Evolutionary conservation across 1,140 invertebrate genomes (phyloP), one percentile per base, ranked within the genome.

Genomic region (Drosophila orena): DNA sequence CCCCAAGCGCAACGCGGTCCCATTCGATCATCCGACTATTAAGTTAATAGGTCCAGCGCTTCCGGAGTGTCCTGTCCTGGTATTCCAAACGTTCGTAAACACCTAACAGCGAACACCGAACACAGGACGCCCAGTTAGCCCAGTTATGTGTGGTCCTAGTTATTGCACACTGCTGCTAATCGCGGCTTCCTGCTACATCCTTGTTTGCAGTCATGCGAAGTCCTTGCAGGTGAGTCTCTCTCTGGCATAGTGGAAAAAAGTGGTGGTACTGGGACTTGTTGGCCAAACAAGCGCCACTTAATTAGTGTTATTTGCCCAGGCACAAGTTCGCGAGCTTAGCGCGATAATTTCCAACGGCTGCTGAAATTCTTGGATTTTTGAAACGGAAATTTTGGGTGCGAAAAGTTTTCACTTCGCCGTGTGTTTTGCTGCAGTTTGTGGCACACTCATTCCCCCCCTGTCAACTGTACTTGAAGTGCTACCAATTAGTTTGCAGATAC

Each of bases 91-190:
- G 73, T 55, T 53, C 75, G 49, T 66, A 76, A 84, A 68, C 17
- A 42, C 34, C 64, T 17, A 4, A 30, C 15, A 37, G 15, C 15
- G 2, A 59, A 6, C 34, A 12, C 22, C 7, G 22, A 17, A 14
- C 15, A 7, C 34, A 35, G 30, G 4, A 24, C 24, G 24, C 24
- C 4, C 24, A 24, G 30, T 15, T 15, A 10, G 24, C 14, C 66
- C 66, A 72, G 79, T 68, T 78, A 91, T 91, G 90, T 90, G 66
- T 62, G 76, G 76, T 68, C 85, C 79, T 40, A 81, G 81, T 77
- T 80, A 84, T 76, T 86, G 83, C 72, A 91, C 74, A 54, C 44
- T 91, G 70, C 70, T 91, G 72, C 70, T 91, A 58, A 83, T 91
- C 50, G 77, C 68, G 53, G 79, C 77, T 17, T 81, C 74, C 65